phyloP scores from a whole-genome alignment of 2,113 vertebrate genomes.

The Mesoclemmys tuberculata region DNA sequence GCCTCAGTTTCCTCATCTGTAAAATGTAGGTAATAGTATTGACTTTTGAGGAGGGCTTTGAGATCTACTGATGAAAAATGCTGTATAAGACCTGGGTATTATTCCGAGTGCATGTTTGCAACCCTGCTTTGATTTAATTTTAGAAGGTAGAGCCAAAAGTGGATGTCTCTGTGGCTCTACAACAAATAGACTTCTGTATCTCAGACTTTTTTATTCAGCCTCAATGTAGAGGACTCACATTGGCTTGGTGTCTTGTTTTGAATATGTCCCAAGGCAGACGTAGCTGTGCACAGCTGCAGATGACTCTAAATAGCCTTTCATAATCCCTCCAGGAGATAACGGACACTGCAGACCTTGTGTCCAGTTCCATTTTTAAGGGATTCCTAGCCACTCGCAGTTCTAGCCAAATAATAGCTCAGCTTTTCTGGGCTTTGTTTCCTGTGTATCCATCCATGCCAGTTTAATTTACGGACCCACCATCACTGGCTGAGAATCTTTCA shows the following conservation, averaged over 20 bases:
- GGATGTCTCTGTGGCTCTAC: not conserved
- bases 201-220: not conserved
- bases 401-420: not conserved
- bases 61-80: not conserved
- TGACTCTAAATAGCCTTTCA: not conserved
- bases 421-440: not conserved
- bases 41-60: not conserved
- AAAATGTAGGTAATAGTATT: not conserved
- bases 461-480: not conserved
- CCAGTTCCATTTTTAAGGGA: not conserved
- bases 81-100: not conserved
- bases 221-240: not conserved
- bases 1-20: not conserved
- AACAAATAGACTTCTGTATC: not conserved
- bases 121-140: not conserved
- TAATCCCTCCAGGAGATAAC: not conserved
- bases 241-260: not conserved
- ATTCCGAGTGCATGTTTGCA: not conserved
- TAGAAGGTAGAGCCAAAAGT: not conserved
- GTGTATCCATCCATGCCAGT: not conserved
- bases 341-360: not conserved
- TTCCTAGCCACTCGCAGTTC: not conserved
- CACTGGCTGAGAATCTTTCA: not conserved
- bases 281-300: fast-evolving
- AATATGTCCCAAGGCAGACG: not conserved